Conservation (phyloP, 2,113 vertebrate genomes). For the Rafetus swinhoei region DNA sequence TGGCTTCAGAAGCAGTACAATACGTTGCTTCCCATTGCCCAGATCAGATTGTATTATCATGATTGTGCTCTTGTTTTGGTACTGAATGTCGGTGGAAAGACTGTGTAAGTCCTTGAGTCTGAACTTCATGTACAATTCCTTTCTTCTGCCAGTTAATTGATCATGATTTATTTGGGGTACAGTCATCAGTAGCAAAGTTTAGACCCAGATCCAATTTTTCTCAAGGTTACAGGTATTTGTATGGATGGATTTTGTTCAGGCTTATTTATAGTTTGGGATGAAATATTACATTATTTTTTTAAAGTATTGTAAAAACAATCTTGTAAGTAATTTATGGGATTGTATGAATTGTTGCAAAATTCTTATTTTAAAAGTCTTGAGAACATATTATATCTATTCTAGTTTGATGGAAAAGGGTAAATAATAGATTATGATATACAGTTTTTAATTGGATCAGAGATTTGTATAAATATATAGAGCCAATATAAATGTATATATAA, state of each 20-base stretch:
- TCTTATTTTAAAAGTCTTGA: not conserved
- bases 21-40: not conserved
- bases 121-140: not conserved
- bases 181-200: accelerated
- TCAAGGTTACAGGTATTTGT: not conserved
- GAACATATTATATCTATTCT: not conserved
- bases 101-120: not conserved
- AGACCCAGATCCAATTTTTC: not conserved
- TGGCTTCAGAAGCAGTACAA: not conserved
- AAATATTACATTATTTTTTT: not conserved
- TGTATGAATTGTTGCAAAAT: not conserved
- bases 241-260: not conserved
- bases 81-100: not conserved
- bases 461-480: not conserved
- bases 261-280: not conserved
- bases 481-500: not conserved
- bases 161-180: not conserved
- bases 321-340: not conserved
- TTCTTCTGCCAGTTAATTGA: accelerated
- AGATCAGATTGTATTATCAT: not conserved
- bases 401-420: not conserved
- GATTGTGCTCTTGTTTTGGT: not conserved
- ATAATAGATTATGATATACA: not conserved
- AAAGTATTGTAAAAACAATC: not conserved
- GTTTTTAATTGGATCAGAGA: not conserved